These are phyloP conservation scores for Drosophila sp. DNA, from an alignment of 1,140 invertebrate genomes.

Conservation along the genomic window DNA sequence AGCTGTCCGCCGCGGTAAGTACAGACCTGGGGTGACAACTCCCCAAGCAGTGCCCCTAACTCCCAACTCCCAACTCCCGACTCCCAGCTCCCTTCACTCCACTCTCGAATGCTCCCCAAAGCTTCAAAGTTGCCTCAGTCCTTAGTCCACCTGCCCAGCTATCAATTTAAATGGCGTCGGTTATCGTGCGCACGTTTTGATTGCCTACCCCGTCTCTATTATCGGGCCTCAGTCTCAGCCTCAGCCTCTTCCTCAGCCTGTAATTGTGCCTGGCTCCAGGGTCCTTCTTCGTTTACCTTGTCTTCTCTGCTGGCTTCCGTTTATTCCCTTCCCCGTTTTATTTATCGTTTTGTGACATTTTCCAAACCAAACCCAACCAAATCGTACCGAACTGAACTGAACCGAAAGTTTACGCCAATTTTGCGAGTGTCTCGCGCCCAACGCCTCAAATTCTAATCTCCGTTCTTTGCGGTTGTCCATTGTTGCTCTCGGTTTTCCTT, in stretches of 20 bases:
- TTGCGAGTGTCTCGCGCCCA: conserved; percentile 53
- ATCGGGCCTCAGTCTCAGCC: conserved; percentile 47
- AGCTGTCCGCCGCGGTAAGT: conserved; percentile 94
- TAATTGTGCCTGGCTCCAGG: conserved; percentile 33
- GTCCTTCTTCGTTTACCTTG: conserved; percentile 19
- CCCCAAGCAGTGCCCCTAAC: conserved; percentile 11
- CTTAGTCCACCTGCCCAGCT: conserved; percentile 65
- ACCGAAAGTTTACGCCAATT: conserved; percentile 67
- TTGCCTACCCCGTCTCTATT: conserved; percentile 71
- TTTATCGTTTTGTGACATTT: conserved; percentile 78
- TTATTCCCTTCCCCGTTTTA: conserved; percentile 40
- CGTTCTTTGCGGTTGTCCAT: conserved; percentile 54
- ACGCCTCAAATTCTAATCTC: conserved; percentile 71
- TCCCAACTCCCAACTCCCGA: neutral
- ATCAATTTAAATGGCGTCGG: conserved; percentile 75
- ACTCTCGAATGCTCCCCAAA: neutral
- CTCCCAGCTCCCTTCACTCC: neutral
- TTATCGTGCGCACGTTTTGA: conserved; percentile 79
- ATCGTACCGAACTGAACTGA: neutral
- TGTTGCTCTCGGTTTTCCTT: conserved; percentile 32
- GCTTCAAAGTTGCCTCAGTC: conserved; percentile 26
- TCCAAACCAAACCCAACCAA: conserved; percentile 21
- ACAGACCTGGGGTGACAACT: conserved; percentile 42
- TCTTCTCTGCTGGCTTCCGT: neutral
- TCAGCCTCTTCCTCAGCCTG: conserved; percentile 19